These are phyloP conservation scores for Chloromyia formosa DNA, from an alignment of 2,888 invertebrate genomes.

Conservation along the genomic window DNA sequence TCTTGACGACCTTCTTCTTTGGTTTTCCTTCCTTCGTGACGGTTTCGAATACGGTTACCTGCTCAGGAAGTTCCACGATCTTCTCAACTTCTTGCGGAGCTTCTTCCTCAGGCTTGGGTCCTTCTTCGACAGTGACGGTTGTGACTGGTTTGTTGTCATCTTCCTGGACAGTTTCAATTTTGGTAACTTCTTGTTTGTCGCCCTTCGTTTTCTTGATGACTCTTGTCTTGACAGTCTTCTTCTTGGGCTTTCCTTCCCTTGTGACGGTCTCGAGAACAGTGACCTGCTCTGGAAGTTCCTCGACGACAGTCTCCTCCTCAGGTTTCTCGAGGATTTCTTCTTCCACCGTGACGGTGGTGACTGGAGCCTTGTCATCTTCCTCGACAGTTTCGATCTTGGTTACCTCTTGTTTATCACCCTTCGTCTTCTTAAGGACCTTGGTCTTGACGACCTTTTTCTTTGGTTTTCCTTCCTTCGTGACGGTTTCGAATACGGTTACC, in stretches of 20 bases:
- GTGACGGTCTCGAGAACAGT: slow-evolving; percentile 46
- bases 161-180: slow-evolving; percentile 56
- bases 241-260: slow-evolving; percentile 54
- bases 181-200: slow-evolving; percentile 55
- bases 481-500: slow-evolving; percentile 61
- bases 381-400: slow-evolving; percentile 57
- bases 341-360: slow-evolving; percentile 54
- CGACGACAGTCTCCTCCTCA: slow-evolving; percentile 52
- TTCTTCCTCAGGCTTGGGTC: slow-evolving; percentile 51
- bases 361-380: slow-evolving; percentile 56
- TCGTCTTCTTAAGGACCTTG: slow-evolving; percentile 59
- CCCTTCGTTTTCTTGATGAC: slow-evolving; percentile 54
- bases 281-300: slow-evolving; percentile 58
- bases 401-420: slow-evolving; percentile 58
- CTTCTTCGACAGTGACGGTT: slow-evolving; percentile 53
- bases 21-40: slow-evolving; percentile 52
- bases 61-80: slow-evolving; percentile 48
- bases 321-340: slow-evolving; percentile 47
- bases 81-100: slow-evolving; percentile 42
- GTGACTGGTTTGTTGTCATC: slow-evolving; percentile 57
- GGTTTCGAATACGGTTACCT: slow-evolving; percentile 50
- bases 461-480: slow-evolving; percentile 51
- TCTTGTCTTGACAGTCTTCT: slow-evolving; percentile 55
- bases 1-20: slow-evolving; percentile 57
- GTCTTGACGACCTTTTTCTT: slow-evolving; percentile 56